Percentiles rank a stretch among this genome's conserved stretches.
Evolutionary conservation across 2,113 vertebrate species (phyloP).

Genomic region (Parotia lawesii): DNA sequence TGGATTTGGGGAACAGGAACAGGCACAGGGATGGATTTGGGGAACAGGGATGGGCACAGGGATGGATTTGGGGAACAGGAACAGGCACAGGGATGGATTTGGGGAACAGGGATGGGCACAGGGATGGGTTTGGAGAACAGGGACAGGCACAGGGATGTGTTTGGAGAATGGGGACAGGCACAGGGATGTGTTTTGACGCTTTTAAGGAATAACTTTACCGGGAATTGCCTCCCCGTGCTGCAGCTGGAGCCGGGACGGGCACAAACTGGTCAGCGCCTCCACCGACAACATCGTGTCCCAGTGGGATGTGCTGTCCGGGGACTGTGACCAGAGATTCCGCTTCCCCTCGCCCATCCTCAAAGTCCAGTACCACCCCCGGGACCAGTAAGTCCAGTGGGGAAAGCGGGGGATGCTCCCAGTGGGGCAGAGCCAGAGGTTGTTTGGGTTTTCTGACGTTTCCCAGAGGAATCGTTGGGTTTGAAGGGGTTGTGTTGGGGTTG

Average conservation of each 20-base stretch:
- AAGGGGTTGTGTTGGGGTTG: rapidly evolving
- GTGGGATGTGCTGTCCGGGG: slow-evolving; percentile 96
- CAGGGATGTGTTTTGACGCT: no score
- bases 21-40: no score
- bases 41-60: no score
- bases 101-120: no score
- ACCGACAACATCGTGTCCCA: slow-evolving; percentile 98
- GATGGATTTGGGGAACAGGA: no score
- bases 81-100: no score
- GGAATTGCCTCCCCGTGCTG: background rate
- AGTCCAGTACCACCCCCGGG: slow-evolving; percentile 93
- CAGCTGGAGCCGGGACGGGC: slow-evolving; percentile 97
- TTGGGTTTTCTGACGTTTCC: no score
- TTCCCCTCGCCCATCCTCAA: slow-evolving; percentile 97
- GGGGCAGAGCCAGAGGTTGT: rapidly evolving
- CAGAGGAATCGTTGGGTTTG: rapidly evolving
- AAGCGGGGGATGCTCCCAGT: rapidly evolving
- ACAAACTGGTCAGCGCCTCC: slow-evolving; percentile 95
- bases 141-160: no score
- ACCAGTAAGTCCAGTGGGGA: slow-evolving; percentile 82
- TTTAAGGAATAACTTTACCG: background rate
- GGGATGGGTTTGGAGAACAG: no score
- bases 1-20: no score
- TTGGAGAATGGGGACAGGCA: no score
- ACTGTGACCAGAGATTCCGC: slow-evolving; percentile 96